Conservation (phyloP, 2,888 invertebrate species). For the Pseudanteris insignis region DNA sequence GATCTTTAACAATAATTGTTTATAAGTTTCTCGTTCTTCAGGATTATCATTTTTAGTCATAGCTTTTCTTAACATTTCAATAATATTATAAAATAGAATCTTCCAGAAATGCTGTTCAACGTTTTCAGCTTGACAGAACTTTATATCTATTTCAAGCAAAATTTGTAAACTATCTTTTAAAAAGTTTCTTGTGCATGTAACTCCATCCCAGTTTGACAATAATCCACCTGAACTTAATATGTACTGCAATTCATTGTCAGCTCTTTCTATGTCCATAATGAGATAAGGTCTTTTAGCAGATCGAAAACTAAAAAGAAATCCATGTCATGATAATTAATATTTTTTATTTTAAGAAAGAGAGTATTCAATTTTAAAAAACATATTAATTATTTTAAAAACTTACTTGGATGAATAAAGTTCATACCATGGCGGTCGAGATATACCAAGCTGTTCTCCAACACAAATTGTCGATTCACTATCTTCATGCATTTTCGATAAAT, state of each 20-base stretch:
- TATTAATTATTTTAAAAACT: conserved; percentile 13
- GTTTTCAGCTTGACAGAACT: conserved; percentile 86
- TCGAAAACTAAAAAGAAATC: conserved; percentile 67
- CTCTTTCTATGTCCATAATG: conserved; percentile 74
- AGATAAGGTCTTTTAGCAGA: conserved; percentile 72
- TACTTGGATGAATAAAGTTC: conserved; percentile 70
- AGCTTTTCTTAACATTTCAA: conserved; percentile 81
- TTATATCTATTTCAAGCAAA: conserved; percentile 80
- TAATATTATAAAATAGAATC: conserved; percentile 86
- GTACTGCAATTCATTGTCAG: conserved; percentile 75
- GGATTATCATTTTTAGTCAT: conserved; percentile 69
- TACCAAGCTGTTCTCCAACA: conserved; percentile 68
- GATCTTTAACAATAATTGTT: conserved; percentile 73
- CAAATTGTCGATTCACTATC: conserved; percentile 53
- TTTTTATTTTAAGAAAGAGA: too few species aligned
- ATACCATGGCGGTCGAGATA: conserved; percentile 70
- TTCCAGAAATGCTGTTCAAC: conserved; percentile 94
- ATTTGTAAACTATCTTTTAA: conserved; percentile 76
- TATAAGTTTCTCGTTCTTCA: conserved; percentile 73
- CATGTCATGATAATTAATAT: too few species aligned
- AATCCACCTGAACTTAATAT: conserved; percentile 72
- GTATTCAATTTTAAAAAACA: too few species aligned
- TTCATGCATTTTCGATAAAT: conserved; percentile 53
- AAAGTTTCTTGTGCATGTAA: conserved; percentile 72
- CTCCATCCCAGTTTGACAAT: conserved; percentile 74